Evolutionary conservation across 2,888 invertebrate genomes (phyloP).

Genomic region (Drosophila anceps): DNA sequence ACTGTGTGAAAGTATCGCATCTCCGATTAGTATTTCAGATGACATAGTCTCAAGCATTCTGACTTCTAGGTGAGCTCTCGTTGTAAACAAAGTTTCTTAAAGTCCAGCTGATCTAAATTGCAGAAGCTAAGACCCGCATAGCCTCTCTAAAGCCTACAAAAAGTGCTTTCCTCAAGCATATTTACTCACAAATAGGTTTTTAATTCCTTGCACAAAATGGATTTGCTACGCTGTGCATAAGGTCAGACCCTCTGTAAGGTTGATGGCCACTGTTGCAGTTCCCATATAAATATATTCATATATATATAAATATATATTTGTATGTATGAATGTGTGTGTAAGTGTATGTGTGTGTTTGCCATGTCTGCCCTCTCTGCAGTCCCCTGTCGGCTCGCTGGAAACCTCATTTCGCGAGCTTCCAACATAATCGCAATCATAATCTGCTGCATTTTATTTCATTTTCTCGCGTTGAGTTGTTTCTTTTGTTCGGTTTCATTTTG

Average conservation of each 20-base stretch:
- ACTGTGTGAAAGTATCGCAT: too few relatives aligned
- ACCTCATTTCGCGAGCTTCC: slow-evolving; percentile 62
- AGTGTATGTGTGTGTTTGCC: slow-evolving; percentile 18
- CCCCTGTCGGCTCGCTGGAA: slow-evolving; percentile 11
- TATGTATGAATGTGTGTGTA: too few relatives aligned
- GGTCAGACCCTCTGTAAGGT: slow-evolving; percentile 36
- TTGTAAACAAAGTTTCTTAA: background rate
- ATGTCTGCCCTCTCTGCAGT: background rate
- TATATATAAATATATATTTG: background rate
- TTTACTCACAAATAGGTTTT: slow-evolving; percentile 25
- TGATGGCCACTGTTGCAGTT: slow-evolving; percentile 13
- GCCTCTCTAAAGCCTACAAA: background rate
- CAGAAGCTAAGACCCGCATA: background rate
- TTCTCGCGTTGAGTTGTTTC: slow-evolving; percentile 71
- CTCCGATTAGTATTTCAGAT: background rate
- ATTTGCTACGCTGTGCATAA: slow-evolving; percentile 43
- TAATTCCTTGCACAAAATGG: slow-evolving; percentile 31
- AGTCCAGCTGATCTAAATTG: too few relatives aligned
- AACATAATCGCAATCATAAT: slow-evolving; percentile 83
- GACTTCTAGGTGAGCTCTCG: background rate
- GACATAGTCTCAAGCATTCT: background rate
- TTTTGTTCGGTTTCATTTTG: slow-evolving; percentile 69
- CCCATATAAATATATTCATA: slow-evolving; percentile 17
- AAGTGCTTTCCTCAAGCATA: background rate
- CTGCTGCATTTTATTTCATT: slow-evolving; percentile 83